Evolutionary conservation across 2,888 invertebrate genomes (phyloP), one percentile per base, ranked within the genome.

Genomic region (Stenurella melanura): DNA sequence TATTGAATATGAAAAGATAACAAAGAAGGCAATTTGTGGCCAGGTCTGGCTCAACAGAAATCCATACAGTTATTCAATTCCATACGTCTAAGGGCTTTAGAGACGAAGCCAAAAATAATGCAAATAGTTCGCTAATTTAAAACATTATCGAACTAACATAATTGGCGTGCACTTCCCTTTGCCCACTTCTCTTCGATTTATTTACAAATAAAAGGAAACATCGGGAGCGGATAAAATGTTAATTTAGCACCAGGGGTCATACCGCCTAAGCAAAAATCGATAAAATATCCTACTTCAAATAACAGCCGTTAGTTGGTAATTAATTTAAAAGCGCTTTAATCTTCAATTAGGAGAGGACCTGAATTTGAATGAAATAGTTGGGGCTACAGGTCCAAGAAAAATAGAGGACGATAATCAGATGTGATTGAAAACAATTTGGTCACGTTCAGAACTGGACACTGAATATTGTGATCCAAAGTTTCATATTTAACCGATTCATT

Each of bases 311-410:
- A 42, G 42, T 11, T 42, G n/a, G 50, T 50, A 50, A 50, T 50
- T 50, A 50, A 50, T 50, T 50, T 50, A 50, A 50, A 15, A n/a
- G 50, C 50, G n/a, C 50, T 50, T 50, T 50, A 50, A 50, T 50
- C n/a, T 17, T n/a, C n/a, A n/a, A 50, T 50, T n/a, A 50, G n/a
- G 12, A 42, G 7, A 50, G n/a, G n/a, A n/a, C n/a, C n/a, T 50
- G 15, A 50, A n/a, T 6, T 15, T n/a, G 15, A 6, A 6, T 50
- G 6, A 50, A 50, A n/a, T 50, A 50, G 50, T n/a, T 50, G 30
- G 7, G 30, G 30, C 30, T 26, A 26, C 21, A 3, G 21, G 21
- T 26, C 21, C 21, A 4, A 26, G 21, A 3, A 26, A 26, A 26
- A 26, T n/a, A n/a, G n/a, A 26, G 21, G 21, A 26, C 21, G 21